Conservation (phyloP, 2,888 invertebrate species). For the Leucophora obtusa region DNA sequence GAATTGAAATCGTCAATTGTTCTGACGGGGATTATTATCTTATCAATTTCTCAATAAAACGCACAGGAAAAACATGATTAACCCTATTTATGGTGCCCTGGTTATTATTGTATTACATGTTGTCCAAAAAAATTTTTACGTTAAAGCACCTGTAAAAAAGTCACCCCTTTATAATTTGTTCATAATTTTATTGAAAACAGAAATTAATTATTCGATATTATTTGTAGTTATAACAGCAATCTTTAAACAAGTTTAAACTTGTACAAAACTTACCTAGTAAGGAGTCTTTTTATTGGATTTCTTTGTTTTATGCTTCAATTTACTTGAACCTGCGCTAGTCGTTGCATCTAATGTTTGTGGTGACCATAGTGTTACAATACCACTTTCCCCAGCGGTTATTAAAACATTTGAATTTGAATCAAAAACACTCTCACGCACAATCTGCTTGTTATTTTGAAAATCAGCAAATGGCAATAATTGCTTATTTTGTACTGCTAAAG, state of each 20-base stretch:
- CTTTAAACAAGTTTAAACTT: background rate
- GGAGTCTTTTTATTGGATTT: conserved; percentile 68
- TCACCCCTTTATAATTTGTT: too few species aligned
- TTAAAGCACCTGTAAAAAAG: too few species aligned
- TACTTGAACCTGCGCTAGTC: conserved; percentile 16
- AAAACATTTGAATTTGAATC: conserved; percentile 82
- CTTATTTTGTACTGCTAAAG: conserved; percentile 79
- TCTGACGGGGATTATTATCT: too few species aligned
- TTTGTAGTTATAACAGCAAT: background rate
- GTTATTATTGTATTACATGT: too few species aligned
- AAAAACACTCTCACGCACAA: conserved; percentile 85
- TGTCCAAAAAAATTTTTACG: too few species aligned
- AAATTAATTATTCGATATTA: background rate
- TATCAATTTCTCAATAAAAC: too few species aligned
- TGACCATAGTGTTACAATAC: conserved; percentile 84
- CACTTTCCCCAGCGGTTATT: conserved; percentile 87
- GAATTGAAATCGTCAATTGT: too few species aligned
- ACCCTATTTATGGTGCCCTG: too few species aligned
- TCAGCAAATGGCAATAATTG: conserved; percentile 81
- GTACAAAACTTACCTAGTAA: conserved; percentile 61
- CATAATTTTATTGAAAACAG: background rate
- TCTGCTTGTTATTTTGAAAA: conserved; percentile 84
- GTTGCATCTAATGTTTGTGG: conserved; percentile 54
- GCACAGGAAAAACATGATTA: too few species aligned
- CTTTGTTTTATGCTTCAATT: conserved; percentile 66